Evolutionary conservation across 2,797 vertebrate genomes (phyloP).

Genomic region (Trichosurus vulpecula): DNA sequence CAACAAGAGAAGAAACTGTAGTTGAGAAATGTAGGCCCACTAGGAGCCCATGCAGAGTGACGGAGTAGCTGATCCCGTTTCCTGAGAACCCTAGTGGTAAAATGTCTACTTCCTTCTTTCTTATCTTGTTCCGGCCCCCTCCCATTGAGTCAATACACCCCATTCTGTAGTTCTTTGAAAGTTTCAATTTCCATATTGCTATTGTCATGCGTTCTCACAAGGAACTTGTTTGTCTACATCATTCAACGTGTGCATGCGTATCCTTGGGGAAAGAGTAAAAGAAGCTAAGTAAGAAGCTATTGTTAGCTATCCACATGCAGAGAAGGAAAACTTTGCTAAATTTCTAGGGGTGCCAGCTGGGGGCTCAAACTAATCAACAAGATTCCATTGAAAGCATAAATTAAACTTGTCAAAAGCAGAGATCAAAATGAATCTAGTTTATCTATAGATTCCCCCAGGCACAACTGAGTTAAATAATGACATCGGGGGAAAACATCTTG

Average conservation of each 20-base stretch:
- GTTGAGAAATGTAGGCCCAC: background rate
- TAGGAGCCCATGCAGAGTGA: background rate
- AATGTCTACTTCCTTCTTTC: background rate
- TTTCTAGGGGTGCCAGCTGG: background rate
- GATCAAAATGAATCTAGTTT: background rate
- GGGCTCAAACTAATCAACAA: background rate
- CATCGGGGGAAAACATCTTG: background rate
- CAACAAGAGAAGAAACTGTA: background rate
- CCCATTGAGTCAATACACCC: background rate
- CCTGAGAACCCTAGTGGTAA: background rate
- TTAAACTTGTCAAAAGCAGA: background rate
- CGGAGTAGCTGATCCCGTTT: background rate
- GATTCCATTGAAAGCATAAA: background rate
- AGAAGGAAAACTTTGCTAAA: background rate
- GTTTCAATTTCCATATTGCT: too few species aligned
- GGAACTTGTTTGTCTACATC: background rate
- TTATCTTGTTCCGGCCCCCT: background rate
- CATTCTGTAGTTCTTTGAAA: background rate
- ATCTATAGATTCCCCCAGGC: background rate
- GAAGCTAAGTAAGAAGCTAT: background rate
- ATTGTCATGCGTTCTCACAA: background rate
- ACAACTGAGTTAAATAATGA: background rate
- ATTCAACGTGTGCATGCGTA: background rate
- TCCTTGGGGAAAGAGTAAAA: background rate
- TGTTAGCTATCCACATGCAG: background rate